Conservation (phyloP, 1,140 invertebrate genomes). For the Apolygus lucorum region DNA sequence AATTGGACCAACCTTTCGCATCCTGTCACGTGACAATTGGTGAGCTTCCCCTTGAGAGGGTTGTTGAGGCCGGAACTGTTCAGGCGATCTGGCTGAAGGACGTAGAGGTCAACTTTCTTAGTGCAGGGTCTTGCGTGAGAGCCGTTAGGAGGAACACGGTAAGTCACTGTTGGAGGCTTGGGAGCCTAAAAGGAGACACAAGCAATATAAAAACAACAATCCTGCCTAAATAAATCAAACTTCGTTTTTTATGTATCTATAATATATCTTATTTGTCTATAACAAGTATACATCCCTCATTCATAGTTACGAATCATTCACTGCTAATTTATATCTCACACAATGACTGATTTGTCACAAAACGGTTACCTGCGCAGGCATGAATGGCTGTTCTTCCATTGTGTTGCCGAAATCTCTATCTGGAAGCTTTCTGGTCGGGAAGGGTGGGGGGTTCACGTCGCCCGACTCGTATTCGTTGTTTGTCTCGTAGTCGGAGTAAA, state of each 20-base stretch:
- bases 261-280: no score
- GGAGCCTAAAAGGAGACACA: constrained; percentile 34
- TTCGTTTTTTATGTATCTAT: background rate
- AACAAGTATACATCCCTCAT: no score
- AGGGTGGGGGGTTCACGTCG: constrained; percentile 29
- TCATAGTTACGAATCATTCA: no score
- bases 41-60: constrained; percentile 77
- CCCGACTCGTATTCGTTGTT: constrained; percentile 26
- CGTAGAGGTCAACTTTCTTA: constrained; percentile 77
- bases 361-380: background rate
- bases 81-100: constrained; percentile 67
- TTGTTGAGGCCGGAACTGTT: constrained; percentile 66
- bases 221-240: background rate
- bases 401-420: constrained; percentile 38
- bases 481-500: constrained; percentile 33
- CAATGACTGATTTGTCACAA: no score
- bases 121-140: constrained; percentile 62
- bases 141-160: constrained; percentile 37
- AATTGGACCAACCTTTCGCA: constrained; percentile 78
- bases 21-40: constrained; percentile 78
- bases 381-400: constrained; percentile 23
- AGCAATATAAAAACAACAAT: no score
- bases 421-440: constrained; percentile 35
- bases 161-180: constrained; percentile 37
- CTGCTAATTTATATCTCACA: no score